Conservation (phyloP, 64 coral and sea anemone species). For the Dendrophyllia cribrosa region DNA sequence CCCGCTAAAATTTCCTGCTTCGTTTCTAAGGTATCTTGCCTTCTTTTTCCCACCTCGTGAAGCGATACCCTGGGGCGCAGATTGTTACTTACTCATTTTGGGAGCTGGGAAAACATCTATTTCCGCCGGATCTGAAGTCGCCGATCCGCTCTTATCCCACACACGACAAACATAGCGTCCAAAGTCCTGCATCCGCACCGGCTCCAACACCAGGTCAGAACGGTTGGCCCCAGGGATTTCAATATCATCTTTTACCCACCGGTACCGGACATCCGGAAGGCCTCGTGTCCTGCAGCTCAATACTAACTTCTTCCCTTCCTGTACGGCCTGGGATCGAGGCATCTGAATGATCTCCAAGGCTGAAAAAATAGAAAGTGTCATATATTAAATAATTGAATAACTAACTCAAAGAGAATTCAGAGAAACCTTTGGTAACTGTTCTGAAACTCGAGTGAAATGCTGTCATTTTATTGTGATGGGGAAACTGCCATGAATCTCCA, state of each 20-base stretch:
- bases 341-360: slow-evolving; percentile 19
- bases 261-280: slow-evolving; percentile 19
- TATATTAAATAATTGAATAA: no score
- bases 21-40: no score
- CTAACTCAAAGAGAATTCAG: no score
- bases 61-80: no score
- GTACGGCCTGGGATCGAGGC: slow-evolving; percentile 19
- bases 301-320: slow-evolving; percentile 29
- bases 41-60: no score
- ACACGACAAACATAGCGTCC: slow-evolving; percentile 36
- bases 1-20: no score
- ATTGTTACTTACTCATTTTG: not conserved
- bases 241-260: slow-evolving; percentile 28
- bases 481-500: no score
- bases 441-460: no score
- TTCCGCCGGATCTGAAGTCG: not conserved
- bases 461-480: no score
- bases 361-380: not conserved
- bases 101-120: slow-evolving; percentile 3
- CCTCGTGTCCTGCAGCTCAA: slow-evolving; percentile 11
- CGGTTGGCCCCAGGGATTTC: slow-evolving; percentile 42
- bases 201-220: slow-evolving; percentile 15
- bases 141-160: slow-evolving; percentile 40
- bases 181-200: slow-evolving; percentile 16
- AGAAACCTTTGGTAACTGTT: no score